Percentiles rank a stretch among this genome's conserved stretches.
Conservation (phyloP, 2,888 invertebrate species). For the Dendrolimus houi region DNA sequence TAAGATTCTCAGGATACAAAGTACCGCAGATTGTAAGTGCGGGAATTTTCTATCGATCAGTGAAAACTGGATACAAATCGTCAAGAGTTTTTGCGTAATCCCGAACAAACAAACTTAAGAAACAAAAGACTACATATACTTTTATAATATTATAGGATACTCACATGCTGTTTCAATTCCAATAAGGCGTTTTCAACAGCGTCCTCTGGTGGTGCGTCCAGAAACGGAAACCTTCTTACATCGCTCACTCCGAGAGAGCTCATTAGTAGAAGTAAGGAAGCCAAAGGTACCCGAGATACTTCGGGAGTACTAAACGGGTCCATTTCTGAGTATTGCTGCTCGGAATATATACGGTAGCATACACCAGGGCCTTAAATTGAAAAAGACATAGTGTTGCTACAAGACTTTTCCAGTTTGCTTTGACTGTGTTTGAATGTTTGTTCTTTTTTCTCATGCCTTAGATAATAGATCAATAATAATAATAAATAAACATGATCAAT, state of each 20-base stretch:
- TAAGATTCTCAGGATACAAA: background rate
- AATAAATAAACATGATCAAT: too few species aligned
- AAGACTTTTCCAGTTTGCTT: too few species aligned
- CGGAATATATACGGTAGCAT: conserved; percentile 93
- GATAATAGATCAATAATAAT: too few species aligned
- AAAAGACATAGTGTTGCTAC: too few species aligned
- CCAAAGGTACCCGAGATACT: conserved; percentile 94
- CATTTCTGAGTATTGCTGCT: conserved; percentile 86
- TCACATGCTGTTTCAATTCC: conserved; percentile 90
- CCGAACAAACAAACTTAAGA: too few species aligned
- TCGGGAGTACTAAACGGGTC: conserved; percentile 94
- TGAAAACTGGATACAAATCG: too few species aligned
- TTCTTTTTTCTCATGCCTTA: too few species aligned
- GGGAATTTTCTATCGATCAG: too few species aligned
- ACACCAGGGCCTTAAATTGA: conserved; percentile 87
- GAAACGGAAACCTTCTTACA: conserved; percentile 93
- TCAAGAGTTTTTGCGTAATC: too few species aligned
- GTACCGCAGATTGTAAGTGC: too few species aligned
- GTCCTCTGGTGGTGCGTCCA: conserved; percentile 92
- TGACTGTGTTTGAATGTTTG: too few species aligned
- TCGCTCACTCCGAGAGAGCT: conserved; percentile 95
- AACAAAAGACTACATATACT: too few species aligned
- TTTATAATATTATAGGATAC: conserved; percentile 16
- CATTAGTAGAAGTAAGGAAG: conserved; percentile 94
- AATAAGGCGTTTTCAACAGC: conserved; percentile 91